Base-by-base conservation (phyloP, 1,140 invertebrate genomes). In the Drosophila ironensis region DNA sequence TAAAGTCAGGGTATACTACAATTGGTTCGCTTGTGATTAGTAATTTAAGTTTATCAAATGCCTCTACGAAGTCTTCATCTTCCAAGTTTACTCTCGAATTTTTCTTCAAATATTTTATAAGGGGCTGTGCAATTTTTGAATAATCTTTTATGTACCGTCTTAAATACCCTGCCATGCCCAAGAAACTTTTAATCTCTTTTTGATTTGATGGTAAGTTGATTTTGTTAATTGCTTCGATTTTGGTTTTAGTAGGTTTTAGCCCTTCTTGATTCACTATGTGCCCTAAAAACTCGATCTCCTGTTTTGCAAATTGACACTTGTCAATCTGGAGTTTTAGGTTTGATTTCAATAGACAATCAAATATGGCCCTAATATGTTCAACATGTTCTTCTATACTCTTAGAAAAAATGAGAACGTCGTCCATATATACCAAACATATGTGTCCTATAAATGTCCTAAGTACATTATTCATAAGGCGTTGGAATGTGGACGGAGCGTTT, bases 401-500 rank as follows among this genome's bases (percentile, higher is more conserved):
- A 27, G 25, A 6, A 27, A 27, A 27, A 5, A 27, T 60, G 71
- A 88, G 4, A 68, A 45, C 37, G 16, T 41, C 24, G 24, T 52
- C 50, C 50, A 41, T 53, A 14, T 53, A 53, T 6, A 53, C 67
- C 12, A 71, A n/a, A 20, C 66, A 61, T 11, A 51, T 40, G 12
- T 33, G 45, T 11, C 42, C 27, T 30, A 63, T 41, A 3, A 48
- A 24, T 3, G 37, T 45, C 3, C 45, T 47, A 3, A 88, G 48
- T 1, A 87, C 57, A 7, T 54, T 37, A 9, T 89, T 72, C 47
- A 89, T 76, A 3, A 76, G 25, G 17, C 69, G 9, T 12, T 75
- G 40, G 19, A 44, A 44, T 14, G 41, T 42, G 12, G 11, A 44
- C 6, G 22, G 41, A 12, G 44, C 16, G 14, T 46, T 46, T 17